Percentiles rank a stretch among this genome's conserved stretches.
Conservation (phyloP, 2,888 invertebrate species). For the Erebia epiphron region DNA sequence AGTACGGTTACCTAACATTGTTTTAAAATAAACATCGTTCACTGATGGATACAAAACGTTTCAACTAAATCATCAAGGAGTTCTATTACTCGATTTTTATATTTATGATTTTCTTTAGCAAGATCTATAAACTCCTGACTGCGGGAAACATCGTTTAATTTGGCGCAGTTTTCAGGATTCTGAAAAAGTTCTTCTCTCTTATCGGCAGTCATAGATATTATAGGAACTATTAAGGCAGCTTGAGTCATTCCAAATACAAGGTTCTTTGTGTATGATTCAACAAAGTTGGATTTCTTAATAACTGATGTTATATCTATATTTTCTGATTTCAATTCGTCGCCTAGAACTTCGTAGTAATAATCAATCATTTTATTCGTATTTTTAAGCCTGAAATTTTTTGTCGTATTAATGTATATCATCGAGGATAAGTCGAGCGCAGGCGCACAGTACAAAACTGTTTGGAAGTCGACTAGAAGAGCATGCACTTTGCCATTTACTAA, state of each 20-base stretch:
- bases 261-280: constrained; percentile 58
- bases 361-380: constrained; percentile 72
- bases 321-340: constrained; percentile 62
- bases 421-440: constrained; percentile 85
- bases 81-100: constrained; percentile 73
- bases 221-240: constrained; percentile 65
- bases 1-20: neutral
- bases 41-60: constrained; percentile 49
- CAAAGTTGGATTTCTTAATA: constrained; percentile 49
- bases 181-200: constrained; percentile 57
- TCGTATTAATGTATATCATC: constrained; percentile 81
- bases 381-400: constrained; percentile 63
- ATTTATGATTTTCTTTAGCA: constrained; percentile 55
- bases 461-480: constrained; percentile 86
- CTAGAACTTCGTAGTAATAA: constrained; percentile 79
- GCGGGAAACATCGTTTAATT: constrained; percentile 57
- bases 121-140: constrained; percentile 61
- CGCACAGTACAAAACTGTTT: constrained; percentile 85
- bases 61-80: constrained; percentile 82
- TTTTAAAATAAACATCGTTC: neutral
- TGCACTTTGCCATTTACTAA: constrained; percentile 58
- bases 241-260: constrained; percentile 65
- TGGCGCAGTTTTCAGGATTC: constrained; percentile 50
- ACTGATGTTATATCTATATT: constrained; percentile 51
- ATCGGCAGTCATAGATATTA: constrained; percentile 54